Conservation (phyloP, 2,888 invertebrate species). For the Escarpia spicata region DNA sequence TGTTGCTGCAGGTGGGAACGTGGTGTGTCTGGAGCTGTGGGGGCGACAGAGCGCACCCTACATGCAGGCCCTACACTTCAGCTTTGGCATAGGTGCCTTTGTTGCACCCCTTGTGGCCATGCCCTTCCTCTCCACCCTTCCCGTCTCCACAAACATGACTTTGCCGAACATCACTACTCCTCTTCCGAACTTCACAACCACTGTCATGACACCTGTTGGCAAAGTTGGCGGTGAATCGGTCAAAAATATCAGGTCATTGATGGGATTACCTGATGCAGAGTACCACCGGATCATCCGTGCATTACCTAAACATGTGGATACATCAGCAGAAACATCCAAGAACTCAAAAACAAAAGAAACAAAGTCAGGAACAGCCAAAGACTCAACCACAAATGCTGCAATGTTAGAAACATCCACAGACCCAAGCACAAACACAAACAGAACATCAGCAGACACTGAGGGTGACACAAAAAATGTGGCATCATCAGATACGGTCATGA, state of each 20-base stretch:
- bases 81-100: slow-evolving; percentile 67
- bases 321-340: too few species aligned
- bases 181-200: not conserved
- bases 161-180: not conserved
- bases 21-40: slow-evolving; percentile 64
- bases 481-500: too few species aligned
- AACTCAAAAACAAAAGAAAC: not conserved
- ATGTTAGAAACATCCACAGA: too few species aligned
- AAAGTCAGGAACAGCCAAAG: not conserved
- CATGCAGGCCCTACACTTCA: slow-evolving; percentile 67
- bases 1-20: slow-evolving; percentile 65
- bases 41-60: slow-evolving; percentile 64
- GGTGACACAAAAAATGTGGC: too few species aligned
- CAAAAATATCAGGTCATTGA: not conserved
- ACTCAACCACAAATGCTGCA: too few species aligned
- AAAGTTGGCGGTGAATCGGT: not conserved
- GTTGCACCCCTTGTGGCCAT: slow-evolving; percentile 66
- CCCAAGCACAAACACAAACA: too few species aligned
- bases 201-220: not conserved
- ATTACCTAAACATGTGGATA: not conserved
- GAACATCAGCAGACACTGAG: too few species aligned
- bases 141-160: not conserved
- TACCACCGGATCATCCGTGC: not conserved
- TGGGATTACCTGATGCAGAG: not conserved
- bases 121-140: slow-evolving; percentile 56